Conservation (phyloP, 2,797 vertebrate species). For the Cephalopachus bancanus region DNA sequence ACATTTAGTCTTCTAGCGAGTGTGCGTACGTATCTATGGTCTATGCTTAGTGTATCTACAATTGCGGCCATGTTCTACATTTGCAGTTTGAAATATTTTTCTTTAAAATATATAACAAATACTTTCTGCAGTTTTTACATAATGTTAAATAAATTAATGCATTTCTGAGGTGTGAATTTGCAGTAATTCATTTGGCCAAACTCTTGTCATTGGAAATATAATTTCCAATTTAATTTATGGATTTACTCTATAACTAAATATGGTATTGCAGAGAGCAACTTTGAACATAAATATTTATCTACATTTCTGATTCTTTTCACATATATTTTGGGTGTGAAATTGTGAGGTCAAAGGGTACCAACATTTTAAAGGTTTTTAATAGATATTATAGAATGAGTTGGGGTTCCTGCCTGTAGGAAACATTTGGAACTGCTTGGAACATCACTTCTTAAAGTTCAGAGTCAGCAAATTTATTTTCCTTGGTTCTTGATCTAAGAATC, state of each 20-base stretch:
- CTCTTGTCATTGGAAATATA: background rate
- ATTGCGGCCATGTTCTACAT: background rate
- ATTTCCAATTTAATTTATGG: background rate
- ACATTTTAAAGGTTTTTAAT: background rate
- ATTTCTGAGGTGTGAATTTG: background rate
- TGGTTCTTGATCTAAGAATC: background rate
- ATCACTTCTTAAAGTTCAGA: background rate
- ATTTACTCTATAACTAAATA: background rate
- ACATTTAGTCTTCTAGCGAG: background rate
- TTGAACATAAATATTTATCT: fast-evolving
- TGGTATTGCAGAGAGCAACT: background rate
- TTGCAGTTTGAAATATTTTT: background rate
- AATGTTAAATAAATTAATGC: background rate
- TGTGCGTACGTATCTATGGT: too few species aligned
- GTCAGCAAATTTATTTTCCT: background rate
- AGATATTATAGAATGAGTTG: fast-evolving
- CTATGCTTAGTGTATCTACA: background rate
- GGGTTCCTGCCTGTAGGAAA: too few species aligned
- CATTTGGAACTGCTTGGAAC: too few species aligned
- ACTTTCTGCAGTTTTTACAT: background rate
- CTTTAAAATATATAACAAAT: background rate
- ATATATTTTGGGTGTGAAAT: background rate
- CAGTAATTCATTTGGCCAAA: background rate
- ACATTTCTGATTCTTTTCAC: background rate
- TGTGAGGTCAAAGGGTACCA: fast-evolving